Conservation (phyloP, 1,140 invertebrate species). For the Gryon sp. region DNA sequence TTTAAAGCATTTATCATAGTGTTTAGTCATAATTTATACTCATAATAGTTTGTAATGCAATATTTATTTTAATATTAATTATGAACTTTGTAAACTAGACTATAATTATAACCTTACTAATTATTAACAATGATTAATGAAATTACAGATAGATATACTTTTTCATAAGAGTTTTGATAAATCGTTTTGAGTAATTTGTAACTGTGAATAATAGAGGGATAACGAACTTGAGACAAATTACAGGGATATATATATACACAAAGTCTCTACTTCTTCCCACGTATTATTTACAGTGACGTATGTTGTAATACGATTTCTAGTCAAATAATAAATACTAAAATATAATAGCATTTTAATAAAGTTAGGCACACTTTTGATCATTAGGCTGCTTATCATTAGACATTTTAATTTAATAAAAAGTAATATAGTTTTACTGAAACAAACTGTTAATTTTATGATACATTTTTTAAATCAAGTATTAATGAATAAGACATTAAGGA, state of each 20-base stretch:
- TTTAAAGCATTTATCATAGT: slow-evolving; percentile 21
- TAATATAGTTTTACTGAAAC: no score
- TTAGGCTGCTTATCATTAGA: no score
- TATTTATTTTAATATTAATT: slow-evolving; percentile 9
- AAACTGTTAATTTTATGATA: no score
- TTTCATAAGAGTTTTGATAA: slow-evolving; percentile 25
- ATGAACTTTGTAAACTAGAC: background rate
- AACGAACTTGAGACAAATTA: slow-evolving; percentile 38
- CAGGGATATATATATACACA: slow-evolving; percentile 24
- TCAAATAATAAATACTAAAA: no score
- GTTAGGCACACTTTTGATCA: no score
- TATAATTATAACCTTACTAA: slow-evolving; percentile 11
- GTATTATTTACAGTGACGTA: slow-evolving; percentile 42
- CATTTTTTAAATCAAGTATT: no score
- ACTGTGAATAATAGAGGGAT: slow-evolving; percentile 36
- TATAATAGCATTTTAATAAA: no score
- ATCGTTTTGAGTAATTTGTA: slow-evolving; percentile 20
- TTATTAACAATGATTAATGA: slow-evolving; percentile 21
- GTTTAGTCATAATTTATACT: slow-evolving; percentile 6
- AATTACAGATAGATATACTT: slow-evolving; percentile 9
- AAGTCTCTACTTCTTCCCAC: slow-evolving; percentile 32
- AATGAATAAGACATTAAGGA: no score
- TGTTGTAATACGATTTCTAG: slow-evolving; percentile 15
- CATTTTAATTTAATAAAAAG: no score
- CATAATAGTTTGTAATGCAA: background rate